Percentiles rank a stretch among this genome's conserved stretches.
Conservation (phyloP, 1,140 invertebrate species). For the Drosophila pseudoananassae region DNA sequence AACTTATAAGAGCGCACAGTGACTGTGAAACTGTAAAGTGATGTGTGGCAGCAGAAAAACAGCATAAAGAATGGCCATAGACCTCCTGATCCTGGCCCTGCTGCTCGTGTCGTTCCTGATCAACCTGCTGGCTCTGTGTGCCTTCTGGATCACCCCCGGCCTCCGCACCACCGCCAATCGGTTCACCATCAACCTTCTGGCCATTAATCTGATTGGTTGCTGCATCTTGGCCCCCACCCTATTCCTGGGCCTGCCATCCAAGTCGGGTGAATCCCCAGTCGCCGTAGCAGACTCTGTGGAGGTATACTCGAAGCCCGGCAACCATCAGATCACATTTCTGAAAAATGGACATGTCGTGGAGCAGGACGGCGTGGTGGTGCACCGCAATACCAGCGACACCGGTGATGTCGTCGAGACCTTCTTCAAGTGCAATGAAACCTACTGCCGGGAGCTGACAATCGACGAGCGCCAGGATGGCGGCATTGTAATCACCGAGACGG, state of each 20-base stretch:
- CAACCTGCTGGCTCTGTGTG: conserved; percentile 81
- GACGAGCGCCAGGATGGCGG: conserved; percentile 66
- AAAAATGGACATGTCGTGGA: conserved; percentile 74
- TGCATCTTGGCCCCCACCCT: conserved; percentile 78
- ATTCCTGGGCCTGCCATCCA: conserved; percentile 59
- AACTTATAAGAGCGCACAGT: conserved; percentile 38
- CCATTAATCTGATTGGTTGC: conserved; percentile 82
- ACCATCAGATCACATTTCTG: conserved; percentile 72
- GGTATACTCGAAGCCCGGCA: conserved; percentile 73
- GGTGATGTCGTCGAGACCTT: conserved; percentile 68
- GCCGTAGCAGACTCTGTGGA: conserved; percentile 61
- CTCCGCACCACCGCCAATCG: conserved; percentile 83
- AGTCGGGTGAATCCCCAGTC: background rate
- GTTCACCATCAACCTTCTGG: conserved; percentile 81
- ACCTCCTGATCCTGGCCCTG: conserved; percentile 81
- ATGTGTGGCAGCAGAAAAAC: conserved; percentile 55
- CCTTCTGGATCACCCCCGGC: conserved; percentile 83
- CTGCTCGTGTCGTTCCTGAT: conserved; percentile 82
- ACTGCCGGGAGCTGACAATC: conserved; percentile 73
- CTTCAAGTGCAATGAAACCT: conserved; percentile 75
- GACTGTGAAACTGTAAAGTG: conserved; percentile 75
- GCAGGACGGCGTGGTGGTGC: conserved; percentile 73
- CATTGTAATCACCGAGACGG: conserved; percentile 74
- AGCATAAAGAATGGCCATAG: conserved; percentile 79
- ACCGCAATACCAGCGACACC: conserved; percentile 38